Evolutionary conservation across 2,797 vertebrate genomes (phyloP).

Genomic region (Pantherophis alleghaniensis): DNA sequence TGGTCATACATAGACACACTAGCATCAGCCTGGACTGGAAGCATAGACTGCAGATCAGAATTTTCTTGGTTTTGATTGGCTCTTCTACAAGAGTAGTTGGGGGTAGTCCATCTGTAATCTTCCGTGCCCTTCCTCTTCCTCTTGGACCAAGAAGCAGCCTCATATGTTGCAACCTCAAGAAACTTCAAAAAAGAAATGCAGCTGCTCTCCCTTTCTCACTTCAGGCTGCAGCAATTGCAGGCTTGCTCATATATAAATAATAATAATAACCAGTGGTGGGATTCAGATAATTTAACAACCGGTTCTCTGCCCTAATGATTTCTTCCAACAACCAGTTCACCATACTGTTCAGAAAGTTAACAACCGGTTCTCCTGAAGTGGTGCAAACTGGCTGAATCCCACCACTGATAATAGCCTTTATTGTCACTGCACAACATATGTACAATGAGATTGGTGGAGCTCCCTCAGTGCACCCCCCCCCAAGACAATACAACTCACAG

Average conservation of each 20-base stretch:
- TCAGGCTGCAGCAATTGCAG: not conserved
- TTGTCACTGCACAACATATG: too few species aligned
- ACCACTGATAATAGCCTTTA: too few species aligned
- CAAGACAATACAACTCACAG: too few species aligned
- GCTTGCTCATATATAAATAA: not conserved
- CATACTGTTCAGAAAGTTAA: too few species aligned
- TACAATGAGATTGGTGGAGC: too few species aligned
- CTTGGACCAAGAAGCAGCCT: not conserved
- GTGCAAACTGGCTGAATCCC: too few species aligned
- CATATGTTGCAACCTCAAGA: not conserved
- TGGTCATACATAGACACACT: not conserved
- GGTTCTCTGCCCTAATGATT: too few species aligned
- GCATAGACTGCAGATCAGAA: not conserved
- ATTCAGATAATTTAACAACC: too few species aligned
- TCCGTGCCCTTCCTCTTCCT: not conserved
- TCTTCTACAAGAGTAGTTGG: not conserved
- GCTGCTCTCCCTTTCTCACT: not conserved
- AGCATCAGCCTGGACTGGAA: not conserved
- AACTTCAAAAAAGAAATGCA: not conserved
- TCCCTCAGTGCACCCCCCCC: too few species aligned
- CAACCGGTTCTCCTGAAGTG: too few species aligned
- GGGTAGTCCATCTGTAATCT: not conserved
- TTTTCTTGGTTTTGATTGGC: not conserved
- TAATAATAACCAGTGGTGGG: too few species aligned
- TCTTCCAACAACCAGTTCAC: too few species aligned